These are phyloP conservation scores for Loris lydekkerianus DNA, from an alignment of 2,797 vertebrate species.

Conservation along the genomic window DNA sequence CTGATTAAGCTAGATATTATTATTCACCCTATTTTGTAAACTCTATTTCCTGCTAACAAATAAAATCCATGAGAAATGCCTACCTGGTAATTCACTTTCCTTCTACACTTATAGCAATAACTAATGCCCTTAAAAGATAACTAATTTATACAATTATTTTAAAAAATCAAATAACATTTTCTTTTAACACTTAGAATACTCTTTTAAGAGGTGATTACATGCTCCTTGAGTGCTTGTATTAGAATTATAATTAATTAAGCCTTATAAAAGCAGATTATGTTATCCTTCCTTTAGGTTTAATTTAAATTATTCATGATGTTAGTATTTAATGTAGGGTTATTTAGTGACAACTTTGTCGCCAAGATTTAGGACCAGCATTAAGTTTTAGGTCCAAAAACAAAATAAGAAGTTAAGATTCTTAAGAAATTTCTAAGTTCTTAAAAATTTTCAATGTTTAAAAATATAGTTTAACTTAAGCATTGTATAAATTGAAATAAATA, in stretches of 20 bases:
- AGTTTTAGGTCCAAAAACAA: neutral
- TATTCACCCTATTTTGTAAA: neutral
- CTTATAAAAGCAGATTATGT: neutral
- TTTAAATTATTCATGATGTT: neutral
- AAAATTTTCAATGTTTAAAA: neutral
- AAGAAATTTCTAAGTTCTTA: neutral
- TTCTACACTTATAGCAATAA: neutral
- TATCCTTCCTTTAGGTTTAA: neutral
- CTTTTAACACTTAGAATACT: neutral
- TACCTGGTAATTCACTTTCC: neutral
- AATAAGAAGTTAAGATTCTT: neutral
- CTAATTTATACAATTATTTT: neutral
- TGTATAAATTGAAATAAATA: neutral
- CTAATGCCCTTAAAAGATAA: neutral
- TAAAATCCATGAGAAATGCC: neutral
- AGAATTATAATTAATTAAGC: neutral
- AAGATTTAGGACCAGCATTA: neutral
- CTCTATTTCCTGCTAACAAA: neutral
- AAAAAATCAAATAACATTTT: neutral
- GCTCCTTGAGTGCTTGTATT: neutral
- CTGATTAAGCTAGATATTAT: neutral
- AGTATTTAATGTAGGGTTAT: neutral
- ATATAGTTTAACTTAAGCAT: neutral
- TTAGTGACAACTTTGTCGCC: neutral
- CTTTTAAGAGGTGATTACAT: neutral